Percentiles rank a stretch among this genome's conserved stretches.
Conservation (phyloP, 1,140 invertebrate species). For the Idris sp. region DNA sequence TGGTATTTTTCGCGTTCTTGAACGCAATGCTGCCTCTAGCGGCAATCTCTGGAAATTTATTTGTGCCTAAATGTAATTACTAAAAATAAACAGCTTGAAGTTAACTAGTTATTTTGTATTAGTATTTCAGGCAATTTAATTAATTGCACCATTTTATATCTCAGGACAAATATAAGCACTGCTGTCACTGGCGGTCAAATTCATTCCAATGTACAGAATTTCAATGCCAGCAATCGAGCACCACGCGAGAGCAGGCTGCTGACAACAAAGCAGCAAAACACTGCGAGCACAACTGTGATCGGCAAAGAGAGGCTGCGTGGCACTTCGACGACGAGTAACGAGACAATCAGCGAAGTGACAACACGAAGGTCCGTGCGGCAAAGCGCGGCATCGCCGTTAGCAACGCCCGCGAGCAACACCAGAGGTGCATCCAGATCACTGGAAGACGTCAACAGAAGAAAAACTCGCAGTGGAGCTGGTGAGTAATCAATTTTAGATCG, state of each 20-base stretch:
- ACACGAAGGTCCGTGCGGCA: constrained; percentile 76
- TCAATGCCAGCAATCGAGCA: constrained; percentile 71
- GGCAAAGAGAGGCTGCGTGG: constrained; percentile 76
- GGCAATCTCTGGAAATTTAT: too few species aligned
- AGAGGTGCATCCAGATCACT: constrained; percentile 75
- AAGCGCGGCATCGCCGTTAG: constrained; percentile 74
- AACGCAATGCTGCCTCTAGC: too few species aligned
- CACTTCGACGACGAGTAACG: constrained; percentile 69
- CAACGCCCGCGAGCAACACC: constrained; percentile 76
- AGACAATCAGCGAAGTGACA: constrained; percentile 71
- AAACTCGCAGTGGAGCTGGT: constrained; percentile 78
- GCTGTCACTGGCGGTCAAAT: constrained; percentile 69
- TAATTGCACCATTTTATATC: too few species aligned
- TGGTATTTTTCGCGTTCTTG: too few species aligned
- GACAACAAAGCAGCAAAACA: constrained; percentile 72
- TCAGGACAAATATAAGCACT: constrained; percentile 68
- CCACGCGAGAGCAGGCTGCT: constrained; percentile 75
- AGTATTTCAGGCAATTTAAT: too few species aligned
- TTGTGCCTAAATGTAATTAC: too few species aligned
- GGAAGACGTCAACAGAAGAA: constrained; percentile 76
- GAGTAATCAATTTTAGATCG: constrained; percentile 67
- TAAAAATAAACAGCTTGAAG: too few species aligned
- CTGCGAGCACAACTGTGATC: constrained; percentile 56
- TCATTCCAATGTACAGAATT: constrained; percentile 71
- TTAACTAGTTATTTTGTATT: too few species aligned